Percentiles rank a stretch among this genome's conserved stretches.
Conservation (phyloP, 92 coral and sea anemone species). For the Phenganax subtilis region DNA sequence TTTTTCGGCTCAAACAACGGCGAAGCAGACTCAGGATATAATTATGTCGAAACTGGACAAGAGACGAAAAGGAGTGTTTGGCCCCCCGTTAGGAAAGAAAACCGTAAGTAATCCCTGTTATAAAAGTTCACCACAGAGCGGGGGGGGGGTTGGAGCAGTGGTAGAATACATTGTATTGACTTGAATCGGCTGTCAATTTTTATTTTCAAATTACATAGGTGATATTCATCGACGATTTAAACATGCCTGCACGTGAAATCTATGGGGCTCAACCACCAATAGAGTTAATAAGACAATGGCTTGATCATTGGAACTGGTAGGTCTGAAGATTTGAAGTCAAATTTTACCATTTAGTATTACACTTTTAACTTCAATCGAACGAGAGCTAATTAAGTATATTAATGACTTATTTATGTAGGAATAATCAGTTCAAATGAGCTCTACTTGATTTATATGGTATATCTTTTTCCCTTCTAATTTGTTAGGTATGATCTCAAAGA, state of each 20-base stretch:
- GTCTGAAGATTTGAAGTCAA: background rate
- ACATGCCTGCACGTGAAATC: conserved; percentile 97
- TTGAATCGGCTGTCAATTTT: too few species aligned
- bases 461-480: background rate
- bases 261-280: conserved; percentile 99
- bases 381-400: too few species aligned
- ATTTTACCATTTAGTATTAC: background rate
- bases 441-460: background rate
- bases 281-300: conserved; percentile 93
- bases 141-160: too few species aligned
- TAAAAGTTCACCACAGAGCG: too few species aligned
- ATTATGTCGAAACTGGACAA: conserved; percentile 99
- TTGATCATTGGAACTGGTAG: conserved; percentile 99
- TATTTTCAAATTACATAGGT: conserved; percentile 47
- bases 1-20: conserved; percentile 99
- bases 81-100: conserved; percentile 98
- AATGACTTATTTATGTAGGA: too few species aligned
- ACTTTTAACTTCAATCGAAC: background rate
- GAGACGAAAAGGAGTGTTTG: conserved; percentile 93
- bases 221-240: conserved; percentile 92
- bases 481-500: conserved; percentile 93
- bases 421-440: too few species aligned
- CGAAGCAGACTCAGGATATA: conserved; percentile 97
- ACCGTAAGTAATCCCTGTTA: conserved; percentile 54
- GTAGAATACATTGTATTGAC: too few species aligned